Conservation (phyloP, 2,113 vertebrate species). For the Notothenia rossii region DNA sequence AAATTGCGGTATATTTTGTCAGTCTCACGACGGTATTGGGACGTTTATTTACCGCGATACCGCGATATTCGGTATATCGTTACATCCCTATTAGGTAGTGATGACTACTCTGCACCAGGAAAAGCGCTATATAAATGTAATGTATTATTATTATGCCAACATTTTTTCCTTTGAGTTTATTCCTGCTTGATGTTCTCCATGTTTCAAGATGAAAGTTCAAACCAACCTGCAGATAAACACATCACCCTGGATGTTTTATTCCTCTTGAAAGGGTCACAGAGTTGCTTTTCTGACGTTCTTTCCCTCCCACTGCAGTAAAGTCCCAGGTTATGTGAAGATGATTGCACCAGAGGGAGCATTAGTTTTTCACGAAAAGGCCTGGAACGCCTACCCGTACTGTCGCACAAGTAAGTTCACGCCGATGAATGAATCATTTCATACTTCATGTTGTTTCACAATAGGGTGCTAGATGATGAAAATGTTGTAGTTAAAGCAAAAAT, state of each 20-base stretch:
- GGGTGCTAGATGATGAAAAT: background rate
- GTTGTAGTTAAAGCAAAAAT: constrained; percentile 1
- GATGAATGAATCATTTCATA: background rate
- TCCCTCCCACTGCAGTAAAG: constrained; percentile 88
- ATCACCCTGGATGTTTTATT: background rate
- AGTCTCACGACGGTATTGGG: too few species aligned
- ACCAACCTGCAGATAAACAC: too few species aligned
- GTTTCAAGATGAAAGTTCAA: background rate
- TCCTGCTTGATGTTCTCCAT: background rate
- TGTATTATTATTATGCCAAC: too few species aligned
- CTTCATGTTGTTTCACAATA: background rate
- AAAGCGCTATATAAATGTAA: too few species aligned
- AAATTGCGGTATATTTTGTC: too few species aligned
- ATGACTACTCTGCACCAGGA: background rate
- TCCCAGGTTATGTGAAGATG: constrained; percentile 95
- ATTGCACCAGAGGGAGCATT: constrained; percentile 96
- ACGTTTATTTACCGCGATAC: too few species aligned
- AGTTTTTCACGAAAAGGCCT: constrained; percentile 97
- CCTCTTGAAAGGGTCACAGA: background rate
- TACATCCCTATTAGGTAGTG: background rate
- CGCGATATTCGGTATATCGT: too few species aligned
- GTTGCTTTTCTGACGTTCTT: constrained; percentile 5
- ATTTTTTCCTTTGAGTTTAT: background rate
- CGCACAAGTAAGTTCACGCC: constrained; percentile 89
- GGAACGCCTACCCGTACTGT: constrained; percentile 98